Conservation (phyloP, 2,888 invertebrate genomes). For the Limnephilus marmoratus region DNA sequence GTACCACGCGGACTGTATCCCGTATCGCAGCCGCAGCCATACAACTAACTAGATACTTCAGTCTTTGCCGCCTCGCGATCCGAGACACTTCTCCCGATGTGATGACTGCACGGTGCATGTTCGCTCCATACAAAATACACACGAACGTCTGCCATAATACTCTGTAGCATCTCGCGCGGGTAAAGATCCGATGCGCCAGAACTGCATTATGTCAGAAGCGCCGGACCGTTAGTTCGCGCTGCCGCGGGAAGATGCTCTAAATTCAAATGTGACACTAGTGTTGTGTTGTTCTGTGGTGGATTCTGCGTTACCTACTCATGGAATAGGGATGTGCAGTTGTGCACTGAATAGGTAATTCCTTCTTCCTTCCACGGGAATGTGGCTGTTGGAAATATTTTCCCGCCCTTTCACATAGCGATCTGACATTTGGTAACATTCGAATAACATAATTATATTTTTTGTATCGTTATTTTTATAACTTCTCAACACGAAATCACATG, state of each 20-base stretch:
- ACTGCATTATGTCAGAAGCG: slow-evolving; percentile 56
- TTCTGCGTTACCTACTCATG: background rate
- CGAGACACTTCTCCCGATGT: slow-evolving; percentile 42
- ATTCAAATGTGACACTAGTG: slow-evolving; percentile 54
- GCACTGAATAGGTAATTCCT: background rate
- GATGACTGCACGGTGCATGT: background rate
- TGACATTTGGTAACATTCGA: slow-evolving; percentile 9
- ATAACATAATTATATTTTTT: background rate
- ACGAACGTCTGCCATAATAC: background rate
- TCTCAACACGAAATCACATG: background rate
- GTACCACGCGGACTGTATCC: slow-evolving; percentile 46
- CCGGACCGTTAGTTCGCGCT: slow-evolving; percentile 43
- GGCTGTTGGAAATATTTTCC: background rate
- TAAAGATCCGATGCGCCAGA: slow-evolving; percentile 53
- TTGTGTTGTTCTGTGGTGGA: slow-evolving; percentile 42
- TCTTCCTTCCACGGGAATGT: background rate
- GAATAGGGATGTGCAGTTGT: background rate
- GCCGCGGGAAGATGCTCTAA: slow-evolving; percentile 43
- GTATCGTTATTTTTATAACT: background rate
- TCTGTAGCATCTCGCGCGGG: background rate
- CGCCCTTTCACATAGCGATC: slow-evolving; percentile 14
- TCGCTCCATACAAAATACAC: background rate
- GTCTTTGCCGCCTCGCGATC: slow-evolving; percentile 53
- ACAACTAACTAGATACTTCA: slow-evolving; percentile 6
- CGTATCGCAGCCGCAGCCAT: slow-evolving; percentile 41